Base-by-base conservation (phyloP, 2,797 vertebrate genomes). In the Phalanger gymnotis region DNA sequence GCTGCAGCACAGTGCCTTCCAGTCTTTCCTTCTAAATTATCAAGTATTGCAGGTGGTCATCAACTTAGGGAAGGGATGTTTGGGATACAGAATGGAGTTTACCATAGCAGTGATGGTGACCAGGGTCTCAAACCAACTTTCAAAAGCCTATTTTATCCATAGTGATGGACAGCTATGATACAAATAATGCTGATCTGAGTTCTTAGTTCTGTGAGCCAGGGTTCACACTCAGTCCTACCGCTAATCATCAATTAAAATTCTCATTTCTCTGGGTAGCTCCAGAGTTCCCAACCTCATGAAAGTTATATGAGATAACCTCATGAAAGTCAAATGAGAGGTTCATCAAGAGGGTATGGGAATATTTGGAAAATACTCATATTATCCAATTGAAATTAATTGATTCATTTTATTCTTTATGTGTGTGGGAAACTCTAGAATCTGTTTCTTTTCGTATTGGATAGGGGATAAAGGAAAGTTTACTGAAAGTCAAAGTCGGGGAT, bases 1-100 rank as follows among this genome's bases (percentile, higher is more conserved):
- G 9, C 40, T 81, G 19, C 6, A 81, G n/a, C 19, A 81, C n/a
- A 81, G 25, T 47, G 7, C 19, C 22, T 81, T 81, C 31, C 31
- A 66, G 12, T n/a, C 16, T 93, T 87, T 40, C 19, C 28, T 47
- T 53, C 55, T 66, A 94, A 95, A 56, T 22, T 91, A 19, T 90
- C 91, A 95, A 22, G 19, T 56, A 93, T 57, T 95, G 93, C n/a
- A 96, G 56, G 40, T 95, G 94, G 56, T 54, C 34, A 81, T 87
- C 57, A 93, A 40, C 22, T 92, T 93, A 51, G 87, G 51, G 58
- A 54, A 40, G n/a, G 47, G 3, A 81, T 40, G 40, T 47, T 73
- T 47, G 73, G 73, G 40, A 81, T 47, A 81, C 40, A 47, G 6
- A 81, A 47, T 81, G 40, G 2, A 81, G 73, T 47, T 81, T n/a